Conservation (phyloP, 2,113 vertebrate species). For the Otocyon megalotis region DNA sequence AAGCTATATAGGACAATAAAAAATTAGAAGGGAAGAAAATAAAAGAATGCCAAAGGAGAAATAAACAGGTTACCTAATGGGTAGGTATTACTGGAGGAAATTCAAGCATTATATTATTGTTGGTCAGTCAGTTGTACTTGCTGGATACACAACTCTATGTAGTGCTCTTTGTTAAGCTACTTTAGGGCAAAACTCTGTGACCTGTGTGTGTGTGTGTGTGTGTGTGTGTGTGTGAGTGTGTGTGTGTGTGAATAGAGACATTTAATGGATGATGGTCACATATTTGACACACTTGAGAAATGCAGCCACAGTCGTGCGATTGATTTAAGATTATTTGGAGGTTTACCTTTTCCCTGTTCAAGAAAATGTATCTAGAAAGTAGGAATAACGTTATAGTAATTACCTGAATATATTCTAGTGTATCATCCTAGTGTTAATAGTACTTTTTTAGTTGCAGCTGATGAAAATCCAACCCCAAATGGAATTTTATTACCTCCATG, state of each 20-base stretch:
- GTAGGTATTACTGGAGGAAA: background rate
- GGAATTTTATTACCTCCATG: background rate
- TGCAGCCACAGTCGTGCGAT: background rate
- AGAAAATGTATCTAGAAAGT: constrained; percentile 3
- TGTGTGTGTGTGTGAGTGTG: background rate
- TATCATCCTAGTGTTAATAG: background rate
- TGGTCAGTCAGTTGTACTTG: background rate
- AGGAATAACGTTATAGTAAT: background rate
- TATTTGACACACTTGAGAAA: background rate
- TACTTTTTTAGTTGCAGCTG: background rate
- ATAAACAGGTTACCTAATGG: background rate
- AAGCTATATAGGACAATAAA: background rate
- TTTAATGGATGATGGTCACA: background rate
- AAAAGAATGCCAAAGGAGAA: background rate
- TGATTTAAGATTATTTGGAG: background rate
- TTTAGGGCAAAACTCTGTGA: background rate
- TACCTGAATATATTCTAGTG: background rate
- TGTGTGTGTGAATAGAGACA: background rate
- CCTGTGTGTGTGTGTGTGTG: background rate
- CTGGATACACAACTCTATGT: background rate
- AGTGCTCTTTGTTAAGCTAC: background rate
- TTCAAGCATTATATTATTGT: background rate
- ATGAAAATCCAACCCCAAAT: background rate
- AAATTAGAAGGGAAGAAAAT: constrained; percentile 45
- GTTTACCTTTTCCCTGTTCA: background rate